A percentile compares a stretch with the other conserved stretches of the same genome.
phyloP scores from a whole-genome alignment of 2,797 vertebrate genomes.

The Sylvilagus floridanus region DNA sequence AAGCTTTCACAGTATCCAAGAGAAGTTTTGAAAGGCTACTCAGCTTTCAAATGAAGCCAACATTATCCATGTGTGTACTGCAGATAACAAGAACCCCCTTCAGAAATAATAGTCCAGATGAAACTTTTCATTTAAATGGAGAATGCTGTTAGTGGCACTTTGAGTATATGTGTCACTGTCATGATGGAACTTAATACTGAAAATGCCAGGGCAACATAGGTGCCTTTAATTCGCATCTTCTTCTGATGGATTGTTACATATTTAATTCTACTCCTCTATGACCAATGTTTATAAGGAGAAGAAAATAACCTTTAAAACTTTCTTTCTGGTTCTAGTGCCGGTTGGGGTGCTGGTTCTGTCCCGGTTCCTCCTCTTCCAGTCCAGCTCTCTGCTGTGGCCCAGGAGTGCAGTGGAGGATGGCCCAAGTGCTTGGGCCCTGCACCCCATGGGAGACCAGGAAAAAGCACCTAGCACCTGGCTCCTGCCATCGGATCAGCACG shows the following conservation, averaged over 20 bases:
- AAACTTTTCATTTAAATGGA: not conserved
- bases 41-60: slow-evolving; percentile 2
- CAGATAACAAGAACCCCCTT: not conserved
- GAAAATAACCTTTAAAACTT: not conserved
- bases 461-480: too few relatives aligned
- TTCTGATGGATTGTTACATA: not conserved
- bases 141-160: not conserved
- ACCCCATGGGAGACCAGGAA: too few relatives aligned
- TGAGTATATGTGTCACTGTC: not conserved
- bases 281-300: not conserved
- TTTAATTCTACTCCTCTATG: slow-evolving; percentile 1
- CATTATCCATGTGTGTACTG: not conserved
- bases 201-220: not conserved
- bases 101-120: not conserved
- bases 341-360: too few relatives aligned
- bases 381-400: too few relatives aligned
- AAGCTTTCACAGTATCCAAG: not conserved
- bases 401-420: too few relatives aligned
- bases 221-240: not conserved
- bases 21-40: slow-evolving; percentile 7
- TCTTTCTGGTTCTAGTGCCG: too few relatives aligned
- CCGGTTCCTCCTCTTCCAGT: too few relatives aligned
- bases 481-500: too few relatives aligned
- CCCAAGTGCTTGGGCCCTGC: too few relatives aligned
- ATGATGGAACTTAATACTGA: not conserved